Conservation (phyloP, 2,888 invertebrate genomes). For the Rhaphigaster nebulosa region DNA sequence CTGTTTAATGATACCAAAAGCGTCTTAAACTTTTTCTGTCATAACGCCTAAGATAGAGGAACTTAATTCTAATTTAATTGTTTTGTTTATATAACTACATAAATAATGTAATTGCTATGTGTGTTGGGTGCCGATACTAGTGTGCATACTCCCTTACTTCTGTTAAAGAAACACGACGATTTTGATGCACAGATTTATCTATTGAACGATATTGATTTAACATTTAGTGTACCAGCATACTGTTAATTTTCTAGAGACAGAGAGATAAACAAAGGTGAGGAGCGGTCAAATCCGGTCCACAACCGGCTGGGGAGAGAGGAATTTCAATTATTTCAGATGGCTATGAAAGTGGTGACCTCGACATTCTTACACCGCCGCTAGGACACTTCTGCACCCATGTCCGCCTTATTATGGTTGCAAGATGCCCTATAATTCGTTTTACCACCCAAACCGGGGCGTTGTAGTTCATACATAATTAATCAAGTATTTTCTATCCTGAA, state of each 20-base stretch:
- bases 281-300: slow-evolving; percentile 27
- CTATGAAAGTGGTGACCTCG: slow-evolving; percentile 45
- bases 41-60: no score
- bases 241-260: neutral
- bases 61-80: no score
- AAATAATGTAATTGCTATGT: no score
- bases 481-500: neutral
- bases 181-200: neutral
- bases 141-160: no score
- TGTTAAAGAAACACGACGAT: no score
- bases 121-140: no score
- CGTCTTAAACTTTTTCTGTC: no score
- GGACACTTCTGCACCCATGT: slow-evolving; percentile 24
- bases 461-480: neutral
- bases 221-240: neutral
- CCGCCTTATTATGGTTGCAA: neutral
- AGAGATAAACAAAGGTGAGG: slow-evolving; percentile 18
- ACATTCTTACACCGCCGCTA: slow-evolving; percentile 42
- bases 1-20: no score
- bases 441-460: neutral
- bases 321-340: slow-evolving; percentile 48
- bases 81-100: no score
- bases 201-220: neutral
- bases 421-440: neutral
- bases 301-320: slow-evolving; percentile 34